Evolutionary conservation across 2,888 invertebrate genomes (phyloP).

Genomic region (Stegana nigrithorax): DNA sequence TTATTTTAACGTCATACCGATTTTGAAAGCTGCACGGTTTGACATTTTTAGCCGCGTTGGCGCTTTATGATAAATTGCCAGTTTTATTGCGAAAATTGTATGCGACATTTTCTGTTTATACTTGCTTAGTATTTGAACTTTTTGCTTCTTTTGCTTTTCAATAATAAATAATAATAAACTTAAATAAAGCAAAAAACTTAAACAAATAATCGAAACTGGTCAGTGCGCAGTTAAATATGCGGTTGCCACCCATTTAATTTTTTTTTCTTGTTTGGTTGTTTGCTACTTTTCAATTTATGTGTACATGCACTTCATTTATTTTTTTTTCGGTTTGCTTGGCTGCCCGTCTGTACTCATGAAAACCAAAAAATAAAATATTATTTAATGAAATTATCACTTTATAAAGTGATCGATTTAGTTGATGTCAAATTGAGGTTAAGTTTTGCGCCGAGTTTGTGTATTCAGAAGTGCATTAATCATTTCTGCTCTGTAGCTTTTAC

Average conservation of each 20-base stretch:
- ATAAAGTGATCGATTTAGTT: conserved; percentile 12
- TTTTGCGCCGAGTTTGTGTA: neutral
- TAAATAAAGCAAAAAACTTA: conserved; percentile 20
- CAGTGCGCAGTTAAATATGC: conserved; percentile 47
- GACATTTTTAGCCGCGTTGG: conserved; percentile 12
- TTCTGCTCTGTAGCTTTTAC: neutral
- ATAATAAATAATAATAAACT: conserved; percentile 19
- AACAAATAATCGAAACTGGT: conserved; percentile 28
- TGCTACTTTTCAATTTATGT: conserved; percentile 4
- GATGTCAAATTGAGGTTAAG: conserved; percentile 13
- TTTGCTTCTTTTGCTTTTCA: conserved; percentile 31
- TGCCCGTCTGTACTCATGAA: conserved; percentile 10
- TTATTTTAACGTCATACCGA: neutral
- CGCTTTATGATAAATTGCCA: conserved; percentile 50
- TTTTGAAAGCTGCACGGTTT: conserved; percentile 10
- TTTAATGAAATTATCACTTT: conserved; percentile 33
- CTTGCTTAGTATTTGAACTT: no score
- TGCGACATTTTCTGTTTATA: conserved; percentile 54
- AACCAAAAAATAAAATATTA: conserved; percentile 14
- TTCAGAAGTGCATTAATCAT: neutral
- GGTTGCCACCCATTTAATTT: conserved; percentile 46
- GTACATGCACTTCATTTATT: neutral
- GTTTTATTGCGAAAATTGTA: conserved; percentile 59
- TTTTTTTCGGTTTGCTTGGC: conserved; percentile 7
- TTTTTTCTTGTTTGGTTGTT: conserved; percentile 15